These are phyloP conservation scores for Oscheius sp. DNA, from an alignment of 2,888 invertebrate genomes.

Conservation along the genomic window DNA sequence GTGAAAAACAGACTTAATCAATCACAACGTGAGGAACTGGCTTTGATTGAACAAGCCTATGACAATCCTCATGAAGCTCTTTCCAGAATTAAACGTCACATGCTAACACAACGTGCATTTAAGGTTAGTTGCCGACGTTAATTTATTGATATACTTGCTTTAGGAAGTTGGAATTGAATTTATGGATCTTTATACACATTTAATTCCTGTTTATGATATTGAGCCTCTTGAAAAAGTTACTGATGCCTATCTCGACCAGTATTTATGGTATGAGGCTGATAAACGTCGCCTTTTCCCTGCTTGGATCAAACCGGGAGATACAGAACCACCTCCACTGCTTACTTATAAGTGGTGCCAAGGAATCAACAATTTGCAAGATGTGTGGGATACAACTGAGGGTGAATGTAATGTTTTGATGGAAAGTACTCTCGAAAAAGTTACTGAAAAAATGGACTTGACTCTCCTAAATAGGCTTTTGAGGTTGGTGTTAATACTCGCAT, in stretches of 20 bases:
- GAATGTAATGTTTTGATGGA: constrained; percentile 98
- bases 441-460: constrained; percentile 98
- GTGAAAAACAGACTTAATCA: constrained; percentile 83
- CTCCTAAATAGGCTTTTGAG: constrained; percentile 92
- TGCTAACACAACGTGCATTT: constrained; percentile 84
- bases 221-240: constrained; percentile 99
- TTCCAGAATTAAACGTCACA: constrained; percentile 97
- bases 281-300: constrained; percentile 92
- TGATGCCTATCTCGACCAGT: constrained; percentile 98
- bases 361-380: constrained; percentile 79
- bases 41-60: constrained; percentile 98
- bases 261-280: constrained; percentile 96
- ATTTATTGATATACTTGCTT: constrained; percentile 6
- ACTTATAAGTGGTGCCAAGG: constrained; percentile 97
- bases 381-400: constrained; percentile 98
- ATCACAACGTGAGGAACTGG: constrained; percentile 96
- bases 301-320: constrained; percentile 99
- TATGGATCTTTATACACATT: constrained; percentile 98
- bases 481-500: constrained; percentile 24
- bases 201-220: constrained; percentile 98
- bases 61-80: constrained; percentile 99
- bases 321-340: constrained; percentile 84
- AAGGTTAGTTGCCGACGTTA: constrained; percentile 72
- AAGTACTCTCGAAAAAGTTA: constrained; percentile 96
- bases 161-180: constrained; percentile 93